Conservation (phyloP, 2,113 vertebrate species). For the Scolopax mira region DNA sequence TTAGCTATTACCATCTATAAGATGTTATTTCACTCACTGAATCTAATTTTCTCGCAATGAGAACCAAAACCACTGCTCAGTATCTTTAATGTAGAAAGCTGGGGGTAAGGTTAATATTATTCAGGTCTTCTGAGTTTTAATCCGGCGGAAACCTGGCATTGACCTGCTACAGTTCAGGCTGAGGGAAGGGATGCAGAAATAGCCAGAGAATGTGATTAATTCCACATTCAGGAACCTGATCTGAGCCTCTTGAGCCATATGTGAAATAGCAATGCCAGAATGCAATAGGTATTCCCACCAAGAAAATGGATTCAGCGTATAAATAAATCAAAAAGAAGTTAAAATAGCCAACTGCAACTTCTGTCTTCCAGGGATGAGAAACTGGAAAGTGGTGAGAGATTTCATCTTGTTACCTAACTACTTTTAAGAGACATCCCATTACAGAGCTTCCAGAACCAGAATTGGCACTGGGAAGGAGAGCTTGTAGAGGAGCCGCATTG, state of each 20-base stretch:
- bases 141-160: slow-evolving; percentile 44
- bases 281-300: background rate
- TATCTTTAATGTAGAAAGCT: background rate
- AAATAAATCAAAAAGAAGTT: slow-evolving; percentile 26
- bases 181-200: slow-evolving; percentile 38
- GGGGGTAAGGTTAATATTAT: background rate
- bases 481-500: background rate
- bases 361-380: slow-evolving; percentile 6
- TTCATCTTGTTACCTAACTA: background rate
- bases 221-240: slow-evolving; percentile 41
- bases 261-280: slow-evolving; percentile 27
- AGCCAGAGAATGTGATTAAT: slow-evolving; percentile 43
- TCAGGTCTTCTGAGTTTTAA: background rate
- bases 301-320: slow-evolving; percentile 7
- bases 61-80: background rate
- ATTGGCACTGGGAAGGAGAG: background rate
- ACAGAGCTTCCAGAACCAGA: slow-evolving; percentile 4
- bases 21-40: background rate
- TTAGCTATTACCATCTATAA: background rate
- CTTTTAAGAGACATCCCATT: background rate
- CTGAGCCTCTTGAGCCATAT: slow-evolving; percentile 15
- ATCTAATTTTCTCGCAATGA: background rate
- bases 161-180: background rate
- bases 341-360: background rate
- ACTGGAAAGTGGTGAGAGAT: background rate